Evolutionary conservation across 2,113 vertebrate genomes (phyloP).

Genomic region (Micronycteris hirsuta): DNA sequence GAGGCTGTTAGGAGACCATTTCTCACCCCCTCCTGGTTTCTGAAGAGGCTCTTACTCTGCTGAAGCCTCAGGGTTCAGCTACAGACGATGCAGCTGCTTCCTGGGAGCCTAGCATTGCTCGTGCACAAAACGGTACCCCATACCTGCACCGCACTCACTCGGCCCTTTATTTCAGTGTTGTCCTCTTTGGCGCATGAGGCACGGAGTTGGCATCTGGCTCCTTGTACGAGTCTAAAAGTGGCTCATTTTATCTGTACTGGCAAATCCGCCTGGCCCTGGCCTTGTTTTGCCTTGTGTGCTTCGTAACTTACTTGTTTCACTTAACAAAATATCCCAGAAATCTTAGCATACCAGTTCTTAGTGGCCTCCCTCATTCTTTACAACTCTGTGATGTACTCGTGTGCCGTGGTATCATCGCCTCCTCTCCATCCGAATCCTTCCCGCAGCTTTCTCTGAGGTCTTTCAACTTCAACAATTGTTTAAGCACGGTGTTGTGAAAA

Average conservation of each 20-base stretch:
- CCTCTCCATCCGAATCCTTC: neutral
- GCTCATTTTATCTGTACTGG: neutral
- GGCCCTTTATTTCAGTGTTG: neutral
- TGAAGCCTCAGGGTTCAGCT: neutral
- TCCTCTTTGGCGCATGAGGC: neutral
- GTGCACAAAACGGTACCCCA: fast-evolving
- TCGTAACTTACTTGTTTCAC: neutral
- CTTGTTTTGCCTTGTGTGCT: neutral
- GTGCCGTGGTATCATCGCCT: neutral
- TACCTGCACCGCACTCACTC: fast-evolving
- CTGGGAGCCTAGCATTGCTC: neutral
- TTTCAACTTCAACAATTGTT: neutral
- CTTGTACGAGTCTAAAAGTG: neutral
- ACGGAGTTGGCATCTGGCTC: neutral
- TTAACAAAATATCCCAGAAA: neutral
- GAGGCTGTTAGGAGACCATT: neutral
- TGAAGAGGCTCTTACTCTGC: neutral
- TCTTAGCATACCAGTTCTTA: neutral
- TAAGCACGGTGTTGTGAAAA: neutral
- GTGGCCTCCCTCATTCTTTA: neutral
- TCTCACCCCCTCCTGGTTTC: neutral
- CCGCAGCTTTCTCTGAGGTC: neutral
- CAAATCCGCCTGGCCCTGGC: neutral
- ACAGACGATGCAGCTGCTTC: neutral
- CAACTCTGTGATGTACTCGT: neutral